Percentiles rank a stretch among this genome's conserved stretches.
These are phyloP conservation scores for Martes martes DNA, from an alignment of 2,113 vertebrate species.

Conservation along the genomic window DNA sequence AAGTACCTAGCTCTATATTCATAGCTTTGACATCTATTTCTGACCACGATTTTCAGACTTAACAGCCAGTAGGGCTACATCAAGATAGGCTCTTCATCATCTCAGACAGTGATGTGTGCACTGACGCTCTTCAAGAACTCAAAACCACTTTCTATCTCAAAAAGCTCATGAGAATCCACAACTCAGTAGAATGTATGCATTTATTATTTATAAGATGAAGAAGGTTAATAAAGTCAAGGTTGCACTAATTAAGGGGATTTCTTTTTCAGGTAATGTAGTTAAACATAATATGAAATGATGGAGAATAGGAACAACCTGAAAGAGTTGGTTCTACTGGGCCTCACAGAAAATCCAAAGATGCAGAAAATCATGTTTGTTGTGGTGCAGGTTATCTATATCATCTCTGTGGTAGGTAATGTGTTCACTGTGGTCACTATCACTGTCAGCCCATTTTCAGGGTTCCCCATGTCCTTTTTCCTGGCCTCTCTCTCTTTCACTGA, in stretches of 20 bases:
- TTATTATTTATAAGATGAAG: background rate
- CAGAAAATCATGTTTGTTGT: conserved; percentile 66
- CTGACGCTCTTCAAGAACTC: background rate
- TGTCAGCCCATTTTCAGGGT: conserved; percentile 4
- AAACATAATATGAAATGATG: background rate
- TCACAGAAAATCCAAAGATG: background rate
- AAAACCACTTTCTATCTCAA: background rate
- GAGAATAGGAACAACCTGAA: conserved; percentile 48
- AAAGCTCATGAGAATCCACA: background rate
- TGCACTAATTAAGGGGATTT: background rate
- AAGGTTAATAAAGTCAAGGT: background rate
- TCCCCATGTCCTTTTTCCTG: conserved; percentile 71
- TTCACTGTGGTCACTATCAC: conserved; percentile 50
- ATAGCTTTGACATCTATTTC: background rate
- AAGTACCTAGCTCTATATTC: background rate
- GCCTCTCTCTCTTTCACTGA: conserved; percentile 66
- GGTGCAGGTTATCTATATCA: conserved; percentile 65
- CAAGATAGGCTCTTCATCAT: background rate
- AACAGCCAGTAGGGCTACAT: background rate
- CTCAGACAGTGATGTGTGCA: background rate
- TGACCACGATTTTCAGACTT: background rate
- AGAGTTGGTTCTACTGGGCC: conserved; percentile 63
- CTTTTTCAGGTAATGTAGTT: background rate
- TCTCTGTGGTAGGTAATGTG: conserved; percentile 53
- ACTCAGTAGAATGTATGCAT: background rate